Base-by-base conservation (phyloP, 2,113 vertebrate genomes). In the Herpailurus yagouaroundi region DNA sequence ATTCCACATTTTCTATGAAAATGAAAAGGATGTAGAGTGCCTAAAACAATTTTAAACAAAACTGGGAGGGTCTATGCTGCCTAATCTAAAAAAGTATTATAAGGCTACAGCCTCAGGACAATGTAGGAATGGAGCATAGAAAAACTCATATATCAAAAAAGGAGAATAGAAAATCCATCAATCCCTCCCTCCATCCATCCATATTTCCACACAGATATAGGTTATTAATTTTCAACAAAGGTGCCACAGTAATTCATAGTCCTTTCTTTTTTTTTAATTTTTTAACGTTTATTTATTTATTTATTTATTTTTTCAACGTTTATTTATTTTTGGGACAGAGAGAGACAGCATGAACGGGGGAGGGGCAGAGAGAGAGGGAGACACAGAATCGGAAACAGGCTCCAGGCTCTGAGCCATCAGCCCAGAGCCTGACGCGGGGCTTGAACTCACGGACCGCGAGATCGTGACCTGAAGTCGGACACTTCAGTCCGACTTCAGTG, bases 11-110 rank as follows among this genome's bases (percentile, higher is more conserved):
- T 71, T 79, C 33, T 68, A 66, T 57, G 73, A 80, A 81, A 50
- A 81, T 66, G 31, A 73, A 93, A 89, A 66, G 23, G 19, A 83
- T 69, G 77, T 77, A 60, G 11, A 80, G 57, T 85, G 64, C 10
- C 64, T 89, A 57, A 71, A 71, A 79, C 63, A 95, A 48, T 66
- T 95, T 89, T 84, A 63, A 93, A 63, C 41, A 41, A 89, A 64
- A 73, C 57, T 68, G 6, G 19, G 66, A 84, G 2, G 57, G n/a
- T 21, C 25, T 83, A 45, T 21, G 50, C 10, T 69, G 27, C 19
- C 14, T 60, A 14, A 84, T 29, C 36, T 89, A 50, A 69, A 89
- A 88, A n/a, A 69, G 21, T 38, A 33, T 88, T 16, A 29, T 69
- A 89, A 84, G 63, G 14, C 33, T 77, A n/a, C 11, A 74, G 16